Base-by-base conservation (phyloP, 2,113 vertebrate genomes). In the Nettapus auritus region DNA sequence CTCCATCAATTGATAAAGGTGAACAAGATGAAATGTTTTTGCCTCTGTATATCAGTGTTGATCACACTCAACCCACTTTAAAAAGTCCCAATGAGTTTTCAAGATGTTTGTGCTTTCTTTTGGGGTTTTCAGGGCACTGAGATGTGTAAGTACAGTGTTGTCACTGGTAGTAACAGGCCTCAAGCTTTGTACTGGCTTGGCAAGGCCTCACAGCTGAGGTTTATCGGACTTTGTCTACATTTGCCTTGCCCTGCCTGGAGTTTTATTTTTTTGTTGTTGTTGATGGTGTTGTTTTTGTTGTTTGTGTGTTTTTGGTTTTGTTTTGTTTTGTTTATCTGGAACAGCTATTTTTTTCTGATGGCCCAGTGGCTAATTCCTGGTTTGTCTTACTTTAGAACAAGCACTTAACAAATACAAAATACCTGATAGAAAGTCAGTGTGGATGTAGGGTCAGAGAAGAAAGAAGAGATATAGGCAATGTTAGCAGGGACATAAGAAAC, bases 1-100 rank as follows among this genome's bases (percentile, higher is more conserved):
- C 40, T 74, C 55, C 38, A 38, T 31, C 52, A 62, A 20, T 46
- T 1, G 3, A 36, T 0, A 0, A 9, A 44, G 36, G 50, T n/a
- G 59, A 91, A 67, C 25, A 67, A 78, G 46, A 75, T 50, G 52
- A 62, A 57, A 42, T 71, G 2, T n/a, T 77, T 73, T 84, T 84
- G 63, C 7, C 11, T 83, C 50, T 81, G 40, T 50, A 29, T 5
- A 46, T 82, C 40, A 23, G 23, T 74, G 38, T 67, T 42, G 36
- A 50, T 79, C 50, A 25, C 33, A 25, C 11, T 79, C 18, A 79
- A 76, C 31, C 22, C 15, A 36, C 70, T 94, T 74, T 64, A 48
- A 92, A 93, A 82, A 22, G 6, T 78, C 50, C 55, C 48, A 52
- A 40, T 21, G 76, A 44, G 21, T 85, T 79, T 91, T 75, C 57